Evolutionary conservation across 2,888 invertebrate species (phyloP).

Genomic region (Ochropleura leucogaster): DNA sequence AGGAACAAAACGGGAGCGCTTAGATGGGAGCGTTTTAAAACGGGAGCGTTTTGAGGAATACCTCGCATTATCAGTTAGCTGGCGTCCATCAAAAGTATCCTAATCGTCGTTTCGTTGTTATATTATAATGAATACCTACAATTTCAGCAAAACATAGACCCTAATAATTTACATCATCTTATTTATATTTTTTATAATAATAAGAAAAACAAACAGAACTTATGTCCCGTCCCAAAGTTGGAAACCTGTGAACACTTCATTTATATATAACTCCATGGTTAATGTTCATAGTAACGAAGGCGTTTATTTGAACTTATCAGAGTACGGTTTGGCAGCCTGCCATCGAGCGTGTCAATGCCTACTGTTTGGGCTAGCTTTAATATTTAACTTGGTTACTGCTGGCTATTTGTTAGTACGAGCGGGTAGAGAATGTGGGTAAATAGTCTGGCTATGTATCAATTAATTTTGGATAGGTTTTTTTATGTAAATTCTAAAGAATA

Average conservation of each 20-base stretch:
- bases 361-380: constrained; percentile 55
- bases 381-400: constrained; percentile 57
- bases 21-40: too few species aligned
- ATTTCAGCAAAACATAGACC: neutral
- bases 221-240: neutral
- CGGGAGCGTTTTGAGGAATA: too few species aligned
- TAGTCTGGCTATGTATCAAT: constrained; percentile 34
- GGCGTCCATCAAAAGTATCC: neutral
- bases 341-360: constrained; percentile 55
- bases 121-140: neutral
- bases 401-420: constrained; percentile 32
- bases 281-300: constrained; percentile 39
- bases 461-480: constrained; percentile 36
- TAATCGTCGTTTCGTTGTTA: neutral
- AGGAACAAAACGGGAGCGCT: too few species aligned
- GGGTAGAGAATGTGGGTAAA: constrained; percentile 37
- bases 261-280: constrained; percentile 12
- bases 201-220: neutral
- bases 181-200: too few species aligned
- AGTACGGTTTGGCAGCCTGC: constrained; percentile 58
- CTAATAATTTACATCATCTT: neutral
- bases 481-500: neutral
- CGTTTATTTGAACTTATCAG: constrained; percentile 63
- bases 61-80: neutral
- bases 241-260: constrained; percentile 11